Conservation (phyloP, 37 sponge, comb jelly and placozoan species). For the Mnemiopsis leidyi region DNA sequence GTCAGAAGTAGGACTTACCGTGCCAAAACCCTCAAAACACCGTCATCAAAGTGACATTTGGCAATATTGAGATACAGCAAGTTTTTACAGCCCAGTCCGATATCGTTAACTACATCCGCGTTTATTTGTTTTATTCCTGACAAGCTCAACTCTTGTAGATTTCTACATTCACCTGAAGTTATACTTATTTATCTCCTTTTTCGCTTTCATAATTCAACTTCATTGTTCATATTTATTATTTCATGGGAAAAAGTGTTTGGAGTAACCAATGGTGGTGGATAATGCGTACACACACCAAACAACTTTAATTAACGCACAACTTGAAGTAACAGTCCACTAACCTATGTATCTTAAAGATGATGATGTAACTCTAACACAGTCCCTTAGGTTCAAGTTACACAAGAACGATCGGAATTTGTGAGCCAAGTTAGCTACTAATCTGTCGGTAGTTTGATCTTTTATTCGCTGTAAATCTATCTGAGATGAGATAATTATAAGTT, state of each 20-base stretch:
- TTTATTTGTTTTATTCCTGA: slow-evolving; percentile 72
- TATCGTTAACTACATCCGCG: slow-evolving; percentile 75
- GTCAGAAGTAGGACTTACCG: too few relatives aligned
- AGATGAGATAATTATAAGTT: too few relatives aligned
- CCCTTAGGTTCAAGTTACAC: slow-evolving; percentile 82
- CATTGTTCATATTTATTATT: too few relatives aligned
- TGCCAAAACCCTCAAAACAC: slow-evolving; percentile 74
- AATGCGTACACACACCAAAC: too few relatives aligned
- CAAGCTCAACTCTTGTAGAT: slow-evolving; percentile 93
- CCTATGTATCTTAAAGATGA: slow-evolving; percentile 75
- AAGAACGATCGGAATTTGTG: slow-evolving; percentile 81
- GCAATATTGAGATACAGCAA: slow-evolving; percentile 93
- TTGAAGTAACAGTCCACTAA: too few relatives aligned
- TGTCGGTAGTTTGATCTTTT: slow-evolving; percentile 69
- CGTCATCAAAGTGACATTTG: slow-evolving; percentile 80
- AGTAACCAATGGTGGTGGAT: too few relatives aligned
- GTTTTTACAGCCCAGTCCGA: slow-evolving; percentile 77
- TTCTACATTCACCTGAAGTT: slow-evolving; percentile 87
- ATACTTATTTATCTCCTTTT: too few relatives aligned
- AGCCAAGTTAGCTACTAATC: slow-evolving; percentile 68
- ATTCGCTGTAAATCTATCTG: slow-evolving; percentile 69
- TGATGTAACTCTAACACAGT: slow-evolving; percentile 73
- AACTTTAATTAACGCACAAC: too few relatives aligned
- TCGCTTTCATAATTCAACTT: too few relatives aligned
- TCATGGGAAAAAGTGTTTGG: too few relatives aligned